Evolutionary conservation across 1,140 invertebrate genomes (phyloP).

Genomic region (Meteorus sp.): DNA sequence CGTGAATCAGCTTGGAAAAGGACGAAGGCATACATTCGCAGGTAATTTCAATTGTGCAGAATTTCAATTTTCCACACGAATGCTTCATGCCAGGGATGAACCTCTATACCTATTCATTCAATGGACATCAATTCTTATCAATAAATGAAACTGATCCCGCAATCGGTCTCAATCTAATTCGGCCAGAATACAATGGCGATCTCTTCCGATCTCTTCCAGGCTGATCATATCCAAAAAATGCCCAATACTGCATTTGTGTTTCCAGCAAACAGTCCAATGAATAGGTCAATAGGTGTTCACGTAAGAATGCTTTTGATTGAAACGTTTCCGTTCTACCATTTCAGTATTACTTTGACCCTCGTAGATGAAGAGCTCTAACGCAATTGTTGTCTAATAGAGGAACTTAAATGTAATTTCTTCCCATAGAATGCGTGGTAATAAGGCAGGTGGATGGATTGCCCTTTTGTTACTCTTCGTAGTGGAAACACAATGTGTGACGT

Average conservation of each 20-base stretch:
- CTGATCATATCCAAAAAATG: no score
- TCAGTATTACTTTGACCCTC: constrained; percentile 13
- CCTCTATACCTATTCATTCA: no score
- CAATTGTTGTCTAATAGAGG: constrained; percentile 5
- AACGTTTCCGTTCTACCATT: not conserved
- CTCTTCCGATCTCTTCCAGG: no score
- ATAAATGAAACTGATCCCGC: no score
- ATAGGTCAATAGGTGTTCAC: not conserved
- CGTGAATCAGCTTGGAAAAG: constrained; percentile 15
- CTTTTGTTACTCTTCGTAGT: constrained; percentile 14
- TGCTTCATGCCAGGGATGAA: no score
- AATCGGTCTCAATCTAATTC: no score
- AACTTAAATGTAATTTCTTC: not conserved
- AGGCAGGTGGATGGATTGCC: constrained; percentile 16
- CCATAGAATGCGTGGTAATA: constrained; percentile 16
- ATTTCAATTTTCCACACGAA: no score
- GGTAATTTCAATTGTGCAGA: no score
- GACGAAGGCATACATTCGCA: constrained; percentile 15
- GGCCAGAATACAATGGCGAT: no score
- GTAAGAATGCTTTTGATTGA: not conserved
- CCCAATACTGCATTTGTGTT: no score
- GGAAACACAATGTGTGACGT: not conserved
- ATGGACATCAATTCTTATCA: no score
- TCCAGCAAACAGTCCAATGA: not conserved
- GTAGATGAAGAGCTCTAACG: constrained; percentile 5